These are phyloP conservation scores for Micronycteris hirsuta DNA, from an alignment of 2,113 vertebrate genomes.

Conservation along the genomic window DNA sequence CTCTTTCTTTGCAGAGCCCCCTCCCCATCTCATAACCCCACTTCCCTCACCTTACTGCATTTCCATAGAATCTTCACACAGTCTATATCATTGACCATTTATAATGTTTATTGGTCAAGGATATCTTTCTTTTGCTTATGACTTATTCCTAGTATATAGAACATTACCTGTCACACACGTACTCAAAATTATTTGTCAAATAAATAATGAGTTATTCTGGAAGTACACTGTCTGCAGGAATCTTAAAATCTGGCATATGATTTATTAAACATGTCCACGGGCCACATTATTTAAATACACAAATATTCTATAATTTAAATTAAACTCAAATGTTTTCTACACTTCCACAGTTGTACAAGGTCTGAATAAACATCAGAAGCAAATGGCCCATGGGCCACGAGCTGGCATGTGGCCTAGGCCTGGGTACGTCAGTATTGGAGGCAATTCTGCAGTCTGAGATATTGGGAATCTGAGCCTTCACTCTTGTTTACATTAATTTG, in stretches of 20 bases:
- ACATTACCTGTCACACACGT: rapidly evolving
- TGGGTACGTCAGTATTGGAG: rapidly evolving
- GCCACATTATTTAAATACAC: background rate
- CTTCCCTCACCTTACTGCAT: rapidly evolving
- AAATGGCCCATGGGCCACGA: rapidly evolving
- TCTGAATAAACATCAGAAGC: background rate
- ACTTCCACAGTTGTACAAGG: background rate
- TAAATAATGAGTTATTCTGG: too few relatives aligned
- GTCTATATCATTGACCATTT: rapidly evolving
- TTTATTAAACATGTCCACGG: background rate
- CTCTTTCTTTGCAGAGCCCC: background rate
- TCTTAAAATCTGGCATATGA: background rate
- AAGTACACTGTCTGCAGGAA: rapidly evolving
- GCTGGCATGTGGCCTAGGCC: rapidly evolving
- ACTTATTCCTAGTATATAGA: too few relatives aligned
- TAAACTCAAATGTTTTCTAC: background rate
- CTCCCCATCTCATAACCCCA: background rate
- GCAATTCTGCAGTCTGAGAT: background rate
- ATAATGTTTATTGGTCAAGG: background rate
- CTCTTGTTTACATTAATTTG: rapidly evolving
- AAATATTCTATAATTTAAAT: background rate
- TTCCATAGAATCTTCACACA: background rate
- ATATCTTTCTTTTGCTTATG: background rate
- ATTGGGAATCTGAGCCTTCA: rapidly evolving
- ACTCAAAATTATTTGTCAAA: background rate